These are phyloP conservation scores for Microplitis manilae DNA, from an alignment of 2,888 invertebrate genomes.

Conservation along the genomic window DNA sequence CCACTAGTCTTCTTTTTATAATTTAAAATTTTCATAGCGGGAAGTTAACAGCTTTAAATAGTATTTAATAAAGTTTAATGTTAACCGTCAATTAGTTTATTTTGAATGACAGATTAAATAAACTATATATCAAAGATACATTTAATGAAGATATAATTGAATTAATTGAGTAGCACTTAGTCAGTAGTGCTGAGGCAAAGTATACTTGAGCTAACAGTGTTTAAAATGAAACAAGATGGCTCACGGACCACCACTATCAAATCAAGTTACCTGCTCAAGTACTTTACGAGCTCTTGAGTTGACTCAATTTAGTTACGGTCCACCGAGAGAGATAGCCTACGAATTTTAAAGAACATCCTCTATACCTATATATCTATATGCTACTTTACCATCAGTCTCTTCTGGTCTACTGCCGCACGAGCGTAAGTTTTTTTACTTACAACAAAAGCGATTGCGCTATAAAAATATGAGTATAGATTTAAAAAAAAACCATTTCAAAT, in stretches of 20 bases:
- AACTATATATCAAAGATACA: not conserved
- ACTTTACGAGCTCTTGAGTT: constrained; percentile 3
- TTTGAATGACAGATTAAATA: not conserved
- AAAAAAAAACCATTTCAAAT: not conserved
- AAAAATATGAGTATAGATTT: not conserved
- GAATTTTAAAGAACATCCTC: not conserved
- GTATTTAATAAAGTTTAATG: not conserved
- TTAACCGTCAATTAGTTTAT: not conserved
- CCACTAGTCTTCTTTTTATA: too few species aligned
- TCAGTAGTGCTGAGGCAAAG: not conserved
- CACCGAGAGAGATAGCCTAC: not conserved
- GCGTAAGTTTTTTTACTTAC: not conserved
- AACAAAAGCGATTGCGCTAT: not conserved
- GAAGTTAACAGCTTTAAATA: not conserved
- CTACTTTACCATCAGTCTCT: not conserved
- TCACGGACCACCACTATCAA: constrained; percentile 13
- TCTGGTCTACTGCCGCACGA: not conserved
- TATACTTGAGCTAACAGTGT: constrained; percentile 10
- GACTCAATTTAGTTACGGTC: constrained; percentile 1
- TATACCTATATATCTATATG: not conserved
- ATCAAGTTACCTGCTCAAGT: constrained; percentile 31
- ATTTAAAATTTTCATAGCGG: too few species aligned
- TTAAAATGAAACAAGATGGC: constrained; percentile 3
- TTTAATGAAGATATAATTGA: not conserved
- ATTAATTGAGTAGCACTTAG: not conserved